These are phyloP conservation scores for Phylloscopus trochilus DNA, from an alignment of 2,113 vertebrate species.

Conservation along the genomic window DNA sequence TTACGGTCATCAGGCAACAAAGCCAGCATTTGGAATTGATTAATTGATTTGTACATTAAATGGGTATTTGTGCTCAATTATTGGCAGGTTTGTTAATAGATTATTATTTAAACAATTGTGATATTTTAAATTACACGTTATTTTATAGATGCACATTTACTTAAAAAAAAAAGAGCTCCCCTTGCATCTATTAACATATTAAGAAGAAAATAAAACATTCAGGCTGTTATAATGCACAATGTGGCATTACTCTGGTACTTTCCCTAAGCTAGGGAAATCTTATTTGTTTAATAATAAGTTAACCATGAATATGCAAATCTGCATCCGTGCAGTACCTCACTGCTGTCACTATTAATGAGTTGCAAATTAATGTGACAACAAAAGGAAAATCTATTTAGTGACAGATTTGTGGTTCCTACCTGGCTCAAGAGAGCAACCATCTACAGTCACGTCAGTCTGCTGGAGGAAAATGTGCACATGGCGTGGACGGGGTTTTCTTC, in stretches of 20 bases:
- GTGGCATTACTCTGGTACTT: conserved; percentile 76
- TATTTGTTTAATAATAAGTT: conserved; percentile 85
- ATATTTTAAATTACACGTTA: conserved; percentile 69
- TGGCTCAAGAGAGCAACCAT: conserved; percentile 63
- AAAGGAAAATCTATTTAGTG: conserved; percentile 83
- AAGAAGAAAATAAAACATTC: conserved; percentile 76
- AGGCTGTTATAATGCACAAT: conserved; percentile 74
- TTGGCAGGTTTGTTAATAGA: conserved; percentile 73
- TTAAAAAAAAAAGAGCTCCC: conserved; percentile 48
- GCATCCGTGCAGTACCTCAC: conserved; percentile 74
- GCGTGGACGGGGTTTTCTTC: neutral
- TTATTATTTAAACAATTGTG: conserved; percentile 73
- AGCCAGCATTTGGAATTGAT: conserved; percentile 59
- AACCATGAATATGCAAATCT: conserved; percentile 82
- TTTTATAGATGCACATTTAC: conserved; percentile 73
- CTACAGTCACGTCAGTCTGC: neutral
- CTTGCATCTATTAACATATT: conserved; percentile 78
- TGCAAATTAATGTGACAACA: conserved; percentile 84
- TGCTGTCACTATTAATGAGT: conserved; percentile 83
- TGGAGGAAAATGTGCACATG: neutral
- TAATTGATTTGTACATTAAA: conserved; percentile 72
- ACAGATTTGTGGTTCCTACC: conserved; percentile 69
- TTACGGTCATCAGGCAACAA: neutral
- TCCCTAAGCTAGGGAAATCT: conserved; percentile 76
- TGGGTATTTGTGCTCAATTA: conserved; percentile 70